Evolutionary conservation across 2,888 invertebrate genomes (phyloP).

Genomic region (Hofmannophila pseudospretella): DNA sequence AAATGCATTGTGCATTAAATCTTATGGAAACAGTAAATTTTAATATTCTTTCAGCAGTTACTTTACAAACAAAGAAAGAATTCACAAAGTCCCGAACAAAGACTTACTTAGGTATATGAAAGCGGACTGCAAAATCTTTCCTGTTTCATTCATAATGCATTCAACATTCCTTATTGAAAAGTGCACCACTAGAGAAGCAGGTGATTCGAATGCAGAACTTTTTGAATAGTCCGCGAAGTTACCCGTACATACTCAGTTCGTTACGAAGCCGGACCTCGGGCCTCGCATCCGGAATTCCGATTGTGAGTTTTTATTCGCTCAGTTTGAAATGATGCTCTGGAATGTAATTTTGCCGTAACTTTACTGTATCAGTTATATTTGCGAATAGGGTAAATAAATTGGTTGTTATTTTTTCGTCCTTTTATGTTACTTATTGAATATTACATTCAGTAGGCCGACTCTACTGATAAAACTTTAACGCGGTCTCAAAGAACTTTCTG

Average conservation of each 20-base stretch:
- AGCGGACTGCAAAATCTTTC: not conserved
- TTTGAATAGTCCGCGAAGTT: constrained; percentile 24
- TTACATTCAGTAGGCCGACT: too few relatives aligned
- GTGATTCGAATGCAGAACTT: constrained; percentile 16
- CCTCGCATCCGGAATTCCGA: constrained; percentile 10
- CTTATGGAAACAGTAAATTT: too few relatives aligned
- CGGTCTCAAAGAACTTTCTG: too few relatives aligned
- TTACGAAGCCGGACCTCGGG: constrained; percentile 19
- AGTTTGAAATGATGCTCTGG: constrained; percentile 8
- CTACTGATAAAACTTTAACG: too few relatives aligned
- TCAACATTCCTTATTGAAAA: not conserved
- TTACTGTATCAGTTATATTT: too few relatives aligned
- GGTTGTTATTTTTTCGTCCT: too few relatives aligned
- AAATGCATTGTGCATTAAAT: too few relatives aligned
- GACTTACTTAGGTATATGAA: not conserved
- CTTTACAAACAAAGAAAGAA: too few relatives aligned
- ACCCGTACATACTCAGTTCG: constrained; percentile 24
- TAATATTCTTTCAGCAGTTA: too few relatives aligned
- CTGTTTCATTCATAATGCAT: constrained; percentile 9
- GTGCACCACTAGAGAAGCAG: not conserved
- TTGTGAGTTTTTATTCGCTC: constrained; percentile 19
- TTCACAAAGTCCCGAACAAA: not conserved
- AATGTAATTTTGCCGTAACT: constrained; percentile 3
- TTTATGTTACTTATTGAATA: too few relatives aligned
- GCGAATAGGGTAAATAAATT: too few relatives aligned